phyloP scores from a whole-genome alignment of 2,888 invertebrate species.

The Lepidocyrtoides sp. region DNA sequence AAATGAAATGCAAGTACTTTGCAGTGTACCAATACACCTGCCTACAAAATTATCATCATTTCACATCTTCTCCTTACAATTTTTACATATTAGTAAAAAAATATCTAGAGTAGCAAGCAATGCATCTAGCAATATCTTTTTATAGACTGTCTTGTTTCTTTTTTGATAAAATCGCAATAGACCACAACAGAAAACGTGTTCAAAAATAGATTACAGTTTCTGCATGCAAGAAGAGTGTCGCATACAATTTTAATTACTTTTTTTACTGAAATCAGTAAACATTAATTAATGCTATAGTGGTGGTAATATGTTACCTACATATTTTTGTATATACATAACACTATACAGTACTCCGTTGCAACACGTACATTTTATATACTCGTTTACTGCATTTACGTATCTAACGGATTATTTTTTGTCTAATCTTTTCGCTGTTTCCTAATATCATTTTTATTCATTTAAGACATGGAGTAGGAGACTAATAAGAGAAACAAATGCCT shows the following conservation, averaged over 20 bases:
- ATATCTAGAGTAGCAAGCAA: no score
- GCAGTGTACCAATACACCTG: no score
- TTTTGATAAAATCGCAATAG: not conserved
- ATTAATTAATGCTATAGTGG: slow-evolving; percentile 61
- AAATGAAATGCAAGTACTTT: no score
- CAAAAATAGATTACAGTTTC: not conserved
- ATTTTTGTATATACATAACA: no score
- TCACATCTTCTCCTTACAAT: no score
- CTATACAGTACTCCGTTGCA: not conserved
- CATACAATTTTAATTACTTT: slow-evolving; percentile 61
- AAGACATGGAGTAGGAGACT: not conserved
- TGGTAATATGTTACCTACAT: slow-evolving; percentile 6
- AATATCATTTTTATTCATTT: slow-evolving; percentile 29
- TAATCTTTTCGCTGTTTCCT: slow-evolving; percentile 61
- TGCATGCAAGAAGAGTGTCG: slow-evolving; percentile 11
- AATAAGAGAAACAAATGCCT: not conserved
- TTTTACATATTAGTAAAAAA: no score
- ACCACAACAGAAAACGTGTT: not conserved
- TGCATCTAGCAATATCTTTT: not conserved
- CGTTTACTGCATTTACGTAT: not conserved
- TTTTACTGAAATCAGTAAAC: slow-evolving; percentile 45
- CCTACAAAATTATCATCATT: no score
- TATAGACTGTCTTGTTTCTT: not conserved
- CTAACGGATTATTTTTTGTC: slow-evolving; percentile 48
- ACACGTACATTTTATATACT: not conserved